Evolutionary conservation across 2,113 vertebrate genomes (phyloP).

Genomic region (Odontophorus gujanensis): DNA sequence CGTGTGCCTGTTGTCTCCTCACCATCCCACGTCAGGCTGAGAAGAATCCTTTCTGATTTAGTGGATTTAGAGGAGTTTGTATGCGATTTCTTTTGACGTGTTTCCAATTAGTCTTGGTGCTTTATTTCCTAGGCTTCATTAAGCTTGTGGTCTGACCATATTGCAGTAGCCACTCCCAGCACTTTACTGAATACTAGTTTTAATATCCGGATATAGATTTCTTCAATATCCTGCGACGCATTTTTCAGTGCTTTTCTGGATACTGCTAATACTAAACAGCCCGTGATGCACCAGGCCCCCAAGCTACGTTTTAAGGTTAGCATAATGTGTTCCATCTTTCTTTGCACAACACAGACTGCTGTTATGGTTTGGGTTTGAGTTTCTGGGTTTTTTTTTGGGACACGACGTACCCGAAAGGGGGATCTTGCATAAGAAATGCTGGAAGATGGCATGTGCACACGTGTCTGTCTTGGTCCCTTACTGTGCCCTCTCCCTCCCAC

Average conservation of each 20-base stretch:
- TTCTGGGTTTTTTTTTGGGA: neutral
- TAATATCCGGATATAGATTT: conserved; percentile 73
- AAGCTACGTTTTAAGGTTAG: conserved; percentile 32
- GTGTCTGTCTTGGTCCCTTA: neutral
- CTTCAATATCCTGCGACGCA: conserved; percentile 73
- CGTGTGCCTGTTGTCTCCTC: neutral
- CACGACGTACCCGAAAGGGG: neutral
- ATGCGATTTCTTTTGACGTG: conserved; percentile 35
- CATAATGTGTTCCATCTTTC: conserved; percentile 49
- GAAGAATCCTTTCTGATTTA: neutral
- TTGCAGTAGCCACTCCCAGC: neutral
- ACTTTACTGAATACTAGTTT: conserved; percentile 28
- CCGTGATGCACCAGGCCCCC: conserved; percentile 14
- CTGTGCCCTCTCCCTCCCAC: neutral
- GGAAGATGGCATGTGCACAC: neutral
- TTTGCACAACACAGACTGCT: neutral
- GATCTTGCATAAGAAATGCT: neutral
- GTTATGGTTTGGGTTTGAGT: neutral
- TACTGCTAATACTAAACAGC: conserved; percentile 47
- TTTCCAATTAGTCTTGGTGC: conserved; percentile 48
- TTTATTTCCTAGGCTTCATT: conserved; percentile 50
- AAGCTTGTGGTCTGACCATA: conserved; percentile 36
- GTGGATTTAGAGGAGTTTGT: conserved; percentile 59
- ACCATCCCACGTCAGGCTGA: neutral
- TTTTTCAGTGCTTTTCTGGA: conserved; percentile 28